Evolutionary conservation across 2,113 vertebrate genomes (phyloP).

Genomic region (Nettapus auritus): DNA sequence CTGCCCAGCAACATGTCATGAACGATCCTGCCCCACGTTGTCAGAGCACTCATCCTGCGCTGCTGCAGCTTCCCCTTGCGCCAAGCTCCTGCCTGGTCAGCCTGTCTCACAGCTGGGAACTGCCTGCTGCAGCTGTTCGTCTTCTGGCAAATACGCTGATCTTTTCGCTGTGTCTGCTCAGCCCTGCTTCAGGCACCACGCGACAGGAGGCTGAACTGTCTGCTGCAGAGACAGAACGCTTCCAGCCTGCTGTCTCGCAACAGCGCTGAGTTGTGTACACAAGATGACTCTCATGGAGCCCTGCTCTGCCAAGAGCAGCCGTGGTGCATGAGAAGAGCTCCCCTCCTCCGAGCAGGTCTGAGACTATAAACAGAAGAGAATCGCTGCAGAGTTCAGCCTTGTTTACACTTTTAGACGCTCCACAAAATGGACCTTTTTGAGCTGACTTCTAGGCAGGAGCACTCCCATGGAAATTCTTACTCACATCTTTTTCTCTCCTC

Average conservation of each 20-base stretch:
- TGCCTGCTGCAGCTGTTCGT: background rate
- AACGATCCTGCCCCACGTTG: background rate
- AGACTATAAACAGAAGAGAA: background rate
- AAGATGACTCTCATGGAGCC: background rate
- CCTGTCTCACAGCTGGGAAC: accelerated
- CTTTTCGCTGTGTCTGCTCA: background rate
- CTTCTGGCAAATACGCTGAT: background rate
- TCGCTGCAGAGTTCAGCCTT: background rate
- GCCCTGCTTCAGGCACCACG: background rate
- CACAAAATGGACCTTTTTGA: background rate
- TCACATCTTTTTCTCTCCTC: background rate
- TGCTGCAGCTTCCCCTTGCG: background rate
- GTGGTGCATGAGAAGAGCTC: background rate
- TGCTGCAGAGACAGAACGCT: background rate
- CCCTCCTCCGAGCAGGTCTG: background rate
- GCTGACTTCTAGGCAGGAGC: background rate
- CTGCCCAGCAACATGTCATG: accelerated
- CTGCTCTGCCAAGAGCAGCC: background rate
- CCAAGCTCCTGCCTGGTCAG: accelerated
- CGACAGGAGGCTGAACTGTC: background rate
- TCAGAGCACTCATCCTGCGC: background rate
- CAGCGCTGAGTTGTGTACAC: background rate
- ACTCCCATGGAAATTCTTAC: background rate
- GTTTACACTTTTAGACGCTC: background rate
- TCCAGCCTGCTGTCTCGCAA: background rate